These are phyloP conservation scores for Laterallus jamaicensis DNA, from an alignment of 2,113 vertebrate genomes.

Conservation along the genomic window DNA sequence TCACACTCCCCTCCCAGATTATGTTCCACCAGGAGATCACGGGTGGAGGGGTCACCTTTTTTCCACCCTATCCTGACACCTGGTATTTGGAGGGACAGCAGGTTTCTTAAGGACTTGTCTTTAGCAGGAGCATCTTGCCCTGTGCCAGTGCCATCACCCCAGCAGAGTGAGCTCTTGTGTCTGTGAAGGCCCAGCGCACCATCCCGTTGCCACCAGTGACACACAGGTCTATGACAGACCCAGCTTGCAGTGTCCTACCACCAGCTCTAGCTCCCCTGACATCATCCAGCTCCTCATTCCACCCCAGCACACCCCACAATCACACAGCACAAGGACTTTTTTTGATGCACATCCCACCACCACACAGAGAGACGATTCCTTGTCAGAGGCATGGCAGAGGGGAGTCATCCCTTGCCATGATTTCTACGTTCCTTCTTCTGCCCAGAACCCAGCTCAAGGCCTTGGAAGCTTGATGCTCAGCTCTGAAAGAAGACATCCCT, in stretches of 20 bases:
- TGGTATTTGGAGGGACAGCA: not conserved
- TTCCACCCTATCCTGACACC: accelerated
- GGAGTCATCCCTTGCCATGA: not conserved
- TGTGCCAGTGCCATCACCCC: not conserved
- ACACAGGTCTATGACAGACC: accelerated
- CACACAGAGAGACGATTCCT: not conserved
- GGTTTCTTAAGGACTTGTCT: not conserved
- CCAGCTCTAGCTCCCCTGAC: not conserved
- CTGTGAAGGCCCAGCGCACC: not conserved
- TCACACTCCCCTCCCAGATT: not conserved
- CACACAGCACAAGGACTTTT: accelerated
- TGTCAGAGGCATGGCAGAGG: not conserved
- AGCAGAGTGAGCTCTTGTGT: not conserved
- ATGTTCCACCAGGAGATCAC: not conserved
- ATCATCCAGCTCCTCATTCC: not conserved
- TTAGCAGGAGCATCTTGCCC: not conserved
- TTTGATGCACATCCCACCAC: not conserved
- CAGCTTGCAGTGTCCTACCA: not conserved
- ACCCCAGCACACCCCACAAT: not conserved
- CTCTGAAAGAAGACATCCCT: not conserved
- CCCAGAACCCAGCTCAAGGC: not conserved
- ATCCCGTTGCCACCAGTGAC: not conserved
- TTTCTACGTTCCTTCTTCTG: not conserved
- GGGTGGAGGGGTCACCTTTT: too few relatives aligned
- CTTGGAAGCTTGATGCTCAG: not conserved